A percentile compares a stretch with the other conserved stretches of the same genome.
phyloP scores from a whole-genome alignment of 2,888 invertebrate genomes.

The Gymnocheta viridis region DNA sequence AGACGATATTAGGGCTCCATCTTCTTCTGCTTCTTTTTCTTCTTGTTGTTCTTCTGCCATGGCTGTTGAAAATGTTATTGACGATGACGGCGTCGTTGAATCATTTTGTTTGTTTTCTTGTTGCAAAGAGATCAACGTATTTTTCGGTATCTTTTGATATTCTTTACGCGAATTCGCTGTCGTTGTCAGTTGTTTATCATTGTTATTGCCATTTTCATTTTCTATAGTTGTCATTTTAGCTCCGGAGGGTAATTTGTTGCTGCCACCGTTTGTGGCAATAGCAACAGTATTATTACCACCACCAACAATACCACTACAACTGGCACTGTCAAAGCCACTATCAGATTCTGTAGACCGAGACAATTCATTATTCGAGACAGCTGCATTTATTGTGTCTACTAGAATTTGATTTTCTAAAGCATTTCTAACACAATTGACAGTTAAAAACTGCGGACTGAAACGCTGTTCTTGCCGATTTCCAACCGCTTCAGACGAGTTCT shows the following conservation, averaged over 20 bases:
- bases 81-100: slow-evolving; percentile 39
- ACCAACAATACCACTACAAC: slow-evolving; percentile 56
- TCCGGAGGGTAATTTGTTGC: slow-evolving; percentile 69
- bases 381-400: slow-evolving; percentile 70
- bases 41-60: slow-evolving; percentile 16
- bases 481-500: slow-evolving; percentile 19
- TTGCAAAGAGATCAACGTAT: slow-evolving; percentile 68
- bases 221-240: slow-evolving; percentile 66
- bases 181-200: slow-evolving; percentile 61
- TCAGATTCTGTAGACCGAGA: slow-evolving; percentile 79
- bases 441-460: slow-evolving; percentile 61
- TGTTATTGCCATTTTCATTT: slow-evolving; percentile 62
- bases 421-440: slow-evolving; percentile 62
- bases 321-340: slow-evolving; percentile 77
- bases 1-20: slow-evolving; percentile 33
- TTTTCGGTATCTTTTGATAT: slow-evolving; percentile 61
- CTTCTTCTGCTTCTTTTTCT: slow-evolving; percentile 29
- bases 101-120: slow-evolving; percentile 64
- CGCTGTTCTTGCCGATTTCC: slow-evolving; percentile 34
- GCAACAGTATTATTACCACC: slow-evolving; percentile 37
- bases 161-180: slow-evolving; percentile 48
- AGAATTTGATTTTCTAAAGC: slow-evolving; percentile 62
- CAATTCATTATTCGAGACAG: slow-evolving; percentile 78
- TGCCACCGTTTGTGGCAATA: slow-evolving; percentile 55
- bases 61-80: slow-evolving; percentile 56